Percentiles rank a stretch among this genome's conserved stretches.
Evolutionary conservation across 2,113 vertebrate species (phyloP).

Genomic region (Opisthocomus hoazin): DNA sequence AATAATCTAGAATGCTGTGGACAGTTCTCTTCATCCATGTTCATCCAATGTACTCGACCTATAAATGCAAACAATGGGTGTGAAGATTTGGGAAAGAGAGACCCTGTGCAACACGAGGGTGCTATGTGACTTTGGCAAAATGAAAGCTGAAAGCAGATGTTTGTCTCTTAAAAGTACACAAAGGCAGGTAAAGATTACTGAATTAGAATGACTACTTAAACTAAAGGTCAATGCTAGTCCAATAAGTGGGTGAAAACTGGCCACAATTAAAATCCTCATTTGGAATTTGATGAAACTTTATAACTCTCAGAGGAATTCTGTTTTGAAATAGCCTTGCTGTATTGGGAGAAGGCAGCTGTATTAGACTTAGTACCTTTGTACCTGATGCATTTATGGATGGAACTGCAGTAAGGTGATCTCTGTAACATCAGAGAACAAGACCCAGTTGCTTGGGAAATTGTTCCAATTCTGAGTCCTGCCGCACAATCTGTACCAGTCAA

Average conservation of each 20-base stretch:
- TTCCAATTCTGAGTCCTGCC: neutral
- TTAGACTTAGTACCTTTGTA: neutral
- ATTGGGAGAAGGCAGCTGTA: neutral
- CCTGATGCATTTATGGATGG: neutral
- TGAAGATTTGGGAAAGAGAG: neutral
- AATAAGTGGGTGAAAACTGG: neutral
- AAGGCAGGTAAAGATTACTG: neutral
- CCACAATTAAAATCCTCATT: neutral
- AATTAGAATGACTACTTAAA: neutral
- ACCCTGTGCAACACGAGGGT: accelerated
- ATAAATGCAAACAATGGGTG: neutral
- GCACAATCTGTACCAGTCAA: neutral
- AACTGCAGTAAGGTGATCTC: neutral
- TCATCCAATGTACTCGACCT: neutral
- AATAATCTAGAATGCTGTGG: neutral
- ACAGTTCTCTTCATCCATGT: neutral
- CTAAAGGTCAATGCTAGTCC: neutral
- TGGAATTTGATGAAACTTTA: neutral
- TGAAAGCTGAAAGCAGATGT: neutral
- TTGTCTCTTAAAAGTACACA: neutral
- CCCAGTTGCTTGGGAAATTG: neutral
- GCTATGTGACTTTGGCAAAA: neutral
- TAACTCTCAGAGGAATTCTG: neutral
- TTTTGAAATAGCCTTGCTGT: neutral
- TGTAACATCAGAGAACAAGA: neutral